Conservation (phyloP, 2,113 vertebrate genomes). For the Pituophis catenifer region DNA sequence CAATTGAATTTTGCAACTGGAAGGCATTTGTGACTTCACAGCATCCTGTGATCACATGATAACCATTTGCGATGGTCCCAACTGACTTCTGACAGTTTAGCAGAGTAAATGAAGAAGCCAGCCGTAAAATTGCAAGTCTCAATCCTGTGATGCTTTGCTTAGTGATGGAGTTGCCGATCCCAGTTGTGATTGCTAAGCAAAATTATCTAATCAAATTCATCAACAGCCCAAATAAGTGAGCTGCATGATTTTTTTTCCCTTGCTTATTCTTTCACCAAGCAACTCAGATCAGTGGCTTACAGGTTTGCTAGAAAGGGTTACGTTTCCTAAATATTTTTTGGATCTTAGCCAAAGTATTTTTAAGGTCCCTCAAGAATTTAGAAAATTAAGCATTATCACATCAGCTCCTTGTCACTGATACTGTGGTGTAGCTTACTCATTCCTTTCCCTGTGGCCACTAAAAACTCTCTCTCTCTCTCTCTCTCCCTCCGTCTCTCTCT, state of each 20-base stretch:
- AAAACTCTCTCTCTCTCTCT: background rate
- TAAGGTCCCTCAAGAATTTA: background rate
- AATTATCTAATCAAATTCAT: background rate
- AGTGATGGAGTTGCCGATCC: background rate
- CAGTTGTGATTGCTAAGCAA: background rate
- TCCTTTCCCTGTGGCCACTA: slow-evolving; percentile 12
- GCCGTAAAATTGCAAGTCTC: background rate
- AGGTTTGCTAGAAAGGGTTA: background rate
- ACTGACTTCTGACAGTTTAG: background rate
- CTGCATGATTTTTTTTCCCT: background rate
- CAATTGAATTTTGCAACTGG: background rate
- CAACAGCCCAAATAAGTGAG: background rate
- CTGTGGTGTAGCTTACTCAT: background rate
- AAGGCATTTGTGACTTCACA: background rate
- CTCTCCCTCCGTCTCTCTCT: no score
- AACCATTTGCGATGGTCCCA: background rate
- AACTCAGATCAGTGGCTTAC: background rate
- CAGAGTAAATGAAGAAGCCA: background rate
- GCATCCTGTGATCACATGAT: background rate
- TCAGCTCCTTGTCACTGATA: background rate
- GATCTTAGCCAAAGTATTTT: background rate
- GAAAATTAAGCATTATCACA: background rate
- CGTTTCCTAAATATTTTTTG: background rate
- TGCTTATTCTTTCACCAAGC: background rate
- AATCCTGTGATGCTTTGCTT: background rate